These are phyloP conservation scores for Taphrorychus bicolor DNA, from an alignment of 2,888 invertebrate genomes.

Conservation along the genomic window DNA sequence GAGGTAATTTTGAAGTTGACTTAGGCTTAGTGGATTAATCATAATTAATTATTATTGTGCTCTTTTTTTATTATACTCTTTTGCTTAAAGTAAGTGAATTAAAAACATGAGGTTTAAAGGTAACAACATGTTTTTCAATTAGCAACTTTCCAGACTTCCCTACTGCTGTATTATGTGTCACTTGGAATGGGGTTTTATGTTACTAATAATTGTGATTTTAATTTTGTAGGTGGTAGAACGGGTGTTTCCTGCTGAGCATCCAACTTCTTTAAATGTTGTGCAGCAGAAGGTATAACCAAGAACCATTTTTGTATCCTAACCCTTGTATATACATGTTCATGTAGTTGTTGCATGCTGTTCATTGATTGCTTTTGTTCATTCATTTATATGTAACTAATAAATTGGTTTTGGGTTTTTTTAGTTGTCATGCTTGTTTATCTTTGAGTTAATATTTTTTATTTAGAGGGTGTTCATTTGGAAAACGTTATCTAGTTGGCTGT, in stretches of 20 bases:
- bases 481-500: too few species aligned
- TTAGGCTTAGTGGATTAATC: slow-evolving; percentile 32
- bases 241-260: slow-evolving; percentile 31
- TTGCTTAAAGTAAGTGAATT: not conserved
- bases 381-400: too few species aligned
- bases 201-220: not conserved
- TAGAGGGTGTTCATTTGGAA: too few species aligned
- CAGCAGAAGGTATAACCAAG: slow-evolving; percentile 13
- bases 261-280: slow-evolving; percentile 19
- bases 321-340: not conserved
- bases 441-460: too few species aligned
- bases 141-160: not conserved
- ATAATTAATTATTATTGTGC: not conserved
- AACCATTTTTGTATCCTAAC: not conserved
- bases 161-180: too few species aligned
- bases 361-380: not conserved
- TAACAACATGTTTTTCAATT: not conserved
- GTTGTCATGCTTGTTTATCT: too few species aligned
- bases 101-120: not conserved
- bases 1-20: slow-evolving; percentile 73
- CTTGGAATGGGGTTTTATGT: not conserved
- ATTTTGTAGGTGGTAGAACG: slow-evolving; percentile 32
- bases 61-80: not conserved
- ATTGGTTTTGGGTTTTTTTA: too few species aligned
- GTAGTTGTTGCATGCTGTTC: not conserved